These are phyloP conservation scores for Apotomis capreana DNA, from an alignment of 2,888 invertebrate species.

Conservation along the genomic window DNA sequence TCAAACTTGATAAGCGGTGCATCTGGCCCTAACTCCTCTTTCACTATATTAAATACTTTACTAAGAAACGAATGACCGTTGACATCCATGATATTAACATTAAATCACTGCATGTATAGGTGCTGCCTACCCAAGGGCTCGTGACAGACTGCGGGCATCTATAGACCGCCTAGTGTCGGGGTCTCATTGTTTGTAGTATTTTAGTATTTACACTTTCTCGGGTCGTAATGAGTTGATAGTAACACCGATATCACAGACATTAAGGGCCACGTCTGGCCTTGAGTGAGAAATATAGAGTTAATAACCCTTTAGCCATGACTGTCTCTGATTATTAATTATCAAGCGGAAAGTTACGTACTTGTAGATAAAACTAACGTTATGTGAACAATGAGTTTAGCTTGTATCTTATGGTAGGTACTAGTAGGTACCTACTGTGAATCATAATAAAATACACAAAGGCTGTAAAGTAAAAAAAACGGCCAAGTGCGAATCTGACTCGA, in stretches of 20 bases:
- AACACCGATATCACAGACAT: constrained; percentile 19
- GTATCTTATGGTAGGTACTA: not conserved
- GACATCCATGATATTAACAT: constrained; percentile 54
- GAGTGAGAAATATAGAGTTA: constrained; percentile 31
- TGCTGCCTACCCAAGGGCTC: constrained; percentile 38
- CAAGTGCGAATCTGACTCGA: too few relatives aligned
- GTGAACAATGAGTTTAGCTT: too few relatives aligned
- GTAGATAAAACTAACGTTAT: constrained; percentile 1
- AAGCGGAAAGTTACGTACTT: constrained; percentile 15
- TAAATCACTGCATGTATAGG: constrained; percentile 17
- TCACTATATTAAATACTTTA: constrained; percentile 66
- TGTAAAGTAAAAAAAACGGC: too few relatives aligned
- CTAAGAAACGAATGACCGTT: constrained; percentile 68
- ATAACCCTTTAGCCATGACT: constrained; percentile 20
- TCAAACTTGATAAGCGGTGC: constrained; percentile 82
- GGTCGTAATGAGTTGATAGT: constrained; percentile 21
- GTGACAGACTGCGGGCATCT: constrained; percentile 44
- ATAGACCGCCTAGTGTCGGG: constrained; percentile 40
- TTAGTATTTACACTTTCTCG: constrained; percentile 18
- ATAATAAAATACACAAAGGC: too few relatives aligned
- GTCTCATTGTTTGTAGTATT: constrained; percentile 26
- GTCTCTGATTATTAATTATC: constrained; percentile 13
- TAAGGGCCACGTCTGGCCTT: constrained; percentile 28
- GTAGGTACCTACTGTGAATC: too few relatives aligned
- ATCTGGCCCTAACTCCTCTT: constrained; percentile 58